A percentile compares a stretch with the other conserved stretches of the same genome.
These are phyloP conservation scores for Tragelaphus imberbis DNA, from an alignment of 2,113 vertebrate species.

Conservation along the genomic window DNA sequence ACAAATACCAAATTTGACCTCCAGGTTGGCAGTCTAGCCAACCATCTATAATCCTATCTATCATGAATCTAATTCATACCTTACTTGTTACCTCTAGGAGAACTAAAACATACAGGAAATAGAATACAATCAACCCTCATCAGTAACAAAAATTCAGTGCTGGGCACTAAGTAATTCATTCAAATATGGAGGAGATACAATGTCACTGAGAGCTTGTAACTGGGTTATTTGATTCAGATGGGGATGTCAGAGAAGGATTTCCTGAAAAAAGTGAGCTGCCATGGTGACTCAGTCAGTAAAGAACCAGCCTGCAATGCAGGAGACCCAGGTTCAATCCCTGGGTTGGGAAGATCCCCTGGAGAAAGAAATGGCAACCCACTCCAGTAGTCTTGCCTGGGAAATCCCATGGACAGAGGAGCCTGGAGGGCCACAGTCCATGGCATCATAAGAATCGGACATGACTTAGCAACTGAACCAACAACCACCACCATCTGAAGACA, in stretches of 20 bases:
- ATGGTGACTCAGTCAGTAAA: neutral
- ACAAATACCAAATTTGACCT: neutral
- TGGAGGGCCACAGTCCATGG: accelerated
- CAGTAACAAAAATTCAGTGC: neutral
- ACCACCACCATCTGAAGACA: neutral
- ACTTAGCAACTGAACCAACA: neutral
- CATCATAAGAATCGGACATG: accelerated
- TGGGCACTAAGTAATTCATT: neutral
- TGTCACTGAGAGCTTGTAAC: neutral
- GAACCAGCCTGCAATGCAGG: neutral
- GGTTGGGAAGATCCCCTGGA: neutral
- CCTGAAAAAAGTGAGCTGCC: neutral
- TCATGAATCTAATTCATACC: neutral
- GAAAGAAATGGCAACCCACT: neutral
- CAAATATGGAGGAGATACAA: neutral
- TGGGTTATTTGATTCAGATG: neutral
- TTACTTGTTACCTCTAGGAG: neutral
- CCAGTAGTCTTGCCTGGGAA: neutral
- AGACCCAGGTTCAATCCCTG: neutral
- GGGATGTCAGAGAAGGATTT: neutral
- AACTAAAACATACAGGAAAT: neutral
- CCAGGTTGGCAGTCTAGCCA: neutral
- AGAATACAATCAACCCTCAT: neutral
- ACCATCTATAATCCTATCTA: neutral
- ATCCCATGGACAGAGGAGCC: neutral